Conservation (phyloP, 1,140 invertebrate genomes). For the Phocides pigmalion region DNA sequence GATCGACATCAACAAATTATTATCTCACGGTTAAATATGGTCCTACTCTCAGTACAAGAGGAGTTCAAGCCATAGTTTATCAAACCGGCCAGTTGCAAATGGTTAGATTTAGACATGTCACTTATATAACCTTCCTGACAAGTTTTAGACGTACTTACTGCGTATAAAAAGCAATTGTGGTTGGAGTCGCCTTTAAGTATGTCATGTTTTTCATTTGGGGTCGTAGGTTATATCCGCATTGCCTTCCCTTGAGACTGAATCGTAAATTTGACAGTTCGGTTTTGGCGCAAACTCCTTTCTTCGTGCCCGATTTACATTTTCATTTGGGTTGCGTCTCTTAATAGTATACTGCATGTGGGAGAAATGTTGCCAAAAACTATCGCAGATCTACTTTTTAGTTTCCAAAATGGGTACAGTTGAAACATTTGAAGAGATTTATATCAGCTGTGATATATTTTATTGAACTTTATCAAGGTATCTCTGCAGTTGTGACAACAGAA, state of each 20-base stretch:
- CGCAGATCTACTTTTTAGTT: constrained; percentile 16
- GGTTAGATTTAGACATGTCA: no score
- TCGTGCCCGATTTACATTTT: constrained; percentile 33
- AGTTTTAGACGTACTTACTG: neutral
- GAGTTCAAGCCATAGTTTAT: no score
- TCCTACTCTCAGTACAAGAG: no score
- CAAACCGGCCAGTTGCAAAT: no score
- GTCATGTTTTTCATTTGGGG: constrained; percentile 26
- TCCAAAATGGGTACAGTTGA: constrained; percentile 12
- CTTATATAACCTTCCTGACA: no score
- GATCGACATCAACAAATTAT: no score
- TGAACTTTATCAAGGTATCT: constrained; percentile 2
- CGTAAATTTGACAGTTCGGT: constrained; percentile 27
- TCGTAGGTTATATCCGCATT: constrained; percentile 22
- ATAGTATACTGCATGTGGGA: constrained; percentile 26
- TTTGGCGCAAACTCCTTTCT: constrained; percentile 30
- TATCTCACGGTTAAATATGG: no score
- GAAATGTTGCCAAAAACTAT: constrained; percentile 27
- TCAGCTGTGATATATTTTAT: constrained; percentile 12
- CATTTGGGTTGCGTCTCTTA: constrained; percentile 34
- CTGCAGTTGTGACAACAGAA: neutral
- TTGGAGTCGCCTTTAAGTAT: constrained; percentile 12
- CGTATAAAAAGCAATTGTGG: constrained; percentile 2
- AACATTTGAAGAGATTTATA: constrained; percentile 18
- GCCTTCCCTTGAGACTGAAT: constrained; percentile 16